These are phyloP conservation scores for Saguinus imperator DNA, from an alignment of 2,113 vertebrate species.

Conservation along the genomic window DNA sequence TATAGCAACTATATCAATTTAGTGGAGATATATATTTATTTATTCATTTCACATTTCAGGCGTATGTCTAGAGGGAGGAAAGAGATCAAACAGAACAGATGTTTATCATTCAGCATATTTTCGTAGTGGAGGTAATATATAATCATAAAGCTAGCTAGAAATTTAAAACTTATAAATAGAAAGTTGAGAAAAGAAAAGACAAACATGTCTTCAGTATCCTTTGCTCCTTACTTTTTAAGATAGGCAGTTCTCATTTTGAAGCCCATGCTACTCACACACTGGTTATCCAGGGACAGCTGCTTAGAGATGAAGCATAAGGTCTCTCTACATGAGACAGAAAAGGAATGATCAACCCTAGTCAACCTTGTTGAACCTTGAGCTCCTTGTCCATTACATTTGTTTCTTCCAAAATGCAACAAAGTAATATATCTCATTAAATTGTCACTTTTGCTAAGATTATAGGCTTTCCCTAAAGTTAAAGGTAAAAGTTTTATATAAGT, in stretches of 20 bases:
- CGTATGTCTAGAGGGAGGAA: not conserved
- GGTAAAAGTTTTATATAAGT: not conserved
- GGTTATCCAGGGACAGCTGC: too few species aligned
- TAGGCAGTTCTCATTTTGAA: not conserved
- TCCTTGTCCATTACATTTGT: not conserved
- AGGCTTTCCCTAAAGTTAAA: slow-evolving; percentile 10
- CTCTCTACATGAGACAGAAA: not conserved
- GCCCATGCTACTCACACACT: not conserved
- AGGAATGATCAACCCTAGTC: not conserved
- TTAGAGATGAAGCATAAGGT: too few species aligned
- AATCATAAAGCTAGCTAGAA: not conserved
- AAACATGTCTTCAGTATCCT: not conserved
- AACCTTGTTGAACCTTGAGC: not conserved
- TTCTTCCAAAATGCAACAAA: not conserved
- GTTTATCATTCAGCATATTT: not conserved
- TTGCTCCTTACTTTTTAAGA: not conserved
- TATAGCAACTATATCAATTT: too few species aligned
- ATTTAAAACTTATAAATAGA: not conserved
- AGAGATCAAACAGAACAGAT: not conserved
- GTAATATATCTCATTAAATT: not conserved
- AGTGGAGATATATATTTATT: too few species aligned
- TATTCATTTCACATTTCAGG: not conserved
- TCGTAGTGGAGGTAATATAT: not conserved
- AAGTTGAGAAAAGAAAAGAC: not conserved
- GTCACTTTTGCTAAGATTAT: not conserved